Evolutionary conservation across 1,140 invertebrate genomes (phyloP), one percentile per base, ranked within the genome.

Genomic region (Gryon sp.): DNA sequence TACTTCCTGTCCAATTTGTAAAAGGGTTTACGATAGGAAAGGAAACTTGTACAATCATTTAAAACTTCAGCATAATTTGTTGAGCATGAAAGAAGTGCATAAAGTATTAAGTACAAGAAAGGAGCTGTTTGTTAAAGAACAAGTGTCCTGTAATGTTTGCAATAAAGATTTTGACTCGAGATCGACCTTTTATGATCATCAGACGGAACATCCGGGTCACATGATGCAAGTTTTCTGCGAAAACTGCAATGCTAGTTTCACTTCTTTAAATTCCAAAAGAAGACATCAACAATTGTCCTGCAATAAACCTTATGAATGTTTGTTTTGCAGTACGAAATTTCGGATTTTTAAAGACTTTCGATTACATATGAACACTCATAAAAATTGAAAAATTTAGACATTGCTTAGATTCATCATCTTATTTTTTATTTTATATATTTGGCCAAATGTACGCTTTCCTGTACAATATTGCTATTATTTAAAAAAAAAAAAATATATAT

Each of bases 21-120:
- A 60, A 3, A 34, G 62, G 16, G 52, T 62, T 24, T 75, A 75
- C 14, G 72, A 75, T n/a, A 66, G 62, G 4, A 75, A 60, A n/a
- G 62, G 72, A 0, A 75, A 75, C 36, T 48, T 75, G 26, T 75
- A 40, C 15, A 75, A 75, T 4, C 72, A 75, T n/a, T 26, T 75
- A 14, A 75, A 75, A 18, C 22, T 75, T 8, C 72, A 75, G 6
- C 72, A 74, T 4, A 74, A 66, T 53, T 30, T 66, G 3, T 11
- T 32, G 9, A 74, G 45, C n/a, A 66, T 74, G 62, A 59, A 74
- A 22, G 70, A 66, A 4, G 38, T 74, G 9, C 53, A 65, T 1
- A 15, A 12, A 4, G n/a, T 55, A 0, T 16, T 66, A 12, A 62
- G 26, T 5, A 7, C 24, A 2, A 53, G 46, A 2, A 60, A 66